Percentiles rank a stretch among this genome's conserved stretches.
Evolutionary conservation across 37 sponge, comb jelly and placozoan species (phyloP).

Genomic region (Spongilla lacustris): DNA sequence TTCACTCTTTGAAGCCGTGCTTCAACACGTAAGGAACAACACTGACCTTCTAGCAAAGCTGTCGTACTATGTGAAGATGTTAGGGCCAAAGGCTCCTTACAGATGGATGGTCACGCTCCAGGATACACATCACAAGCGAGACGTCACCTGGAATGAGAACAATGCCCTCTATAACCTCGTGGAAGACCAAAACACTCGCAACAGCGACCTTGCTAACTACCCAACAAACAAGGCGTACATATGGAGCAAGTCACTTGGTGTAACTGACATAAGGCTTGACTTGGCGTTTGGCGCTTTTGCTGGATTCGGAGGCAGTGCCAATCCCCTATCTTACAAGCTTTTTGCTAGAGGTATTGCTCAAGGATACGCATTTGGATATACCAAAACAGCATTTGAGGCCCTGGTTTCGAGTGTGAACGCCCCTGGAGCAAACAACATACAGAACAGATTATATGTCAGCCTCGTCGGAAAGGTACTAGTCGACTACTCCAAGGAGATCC

Average conservation of each 20-base stretch:
- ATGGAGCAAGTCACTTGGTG: slow-evolving; percentile 61
- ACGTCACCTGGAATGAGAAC: not conserved
- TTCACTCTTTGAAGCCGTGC: not conserved
- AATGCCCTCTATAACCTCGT: slow-evolving; percentile 44
- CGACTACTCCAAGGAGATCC: not conserved
- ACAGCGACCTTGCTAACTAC: slow-evolving; percentile 44
- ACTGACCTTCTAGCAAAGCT: not conserved
- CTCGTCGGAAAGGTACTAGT: not conserved
- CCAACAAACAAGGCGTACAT: slow-evolving; percentile 67
- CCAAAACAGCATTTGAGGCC: slow-evolving; percentile 7
- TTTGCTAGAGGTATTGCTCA: slow-evolving; percentile 46
- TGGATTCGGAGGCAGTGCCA: slow-evolving; percentile 16
- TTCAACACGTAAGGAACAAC: not conserved
- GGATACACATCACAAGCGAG: not conserved
- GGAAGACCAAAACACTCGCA: slow-evolving; percentile 20
- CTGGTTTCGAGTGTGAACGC: not conserved
- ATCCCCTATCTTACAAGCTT: slow-evolving; percentile 9
- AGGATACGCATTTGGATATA: slow-evolving; percentile 58
- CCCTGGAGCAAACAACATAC: not conserved
- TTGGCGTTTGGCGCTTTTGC: slow-evolving; percentile 62
- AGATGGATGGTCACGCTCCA: not conserved
- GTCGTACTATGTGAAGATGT: not conserved
- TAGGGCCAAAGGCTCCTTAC: not conserved
- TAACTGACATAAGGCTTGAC: slow-evolving; percentile 23
- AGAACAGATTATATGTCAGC: not conserved